These are phyloP conservation scores for Aporophyla nigra DNA, from an alignment of 2,888 invertebrate genomes.

Conservation along the genomic window DNA sequence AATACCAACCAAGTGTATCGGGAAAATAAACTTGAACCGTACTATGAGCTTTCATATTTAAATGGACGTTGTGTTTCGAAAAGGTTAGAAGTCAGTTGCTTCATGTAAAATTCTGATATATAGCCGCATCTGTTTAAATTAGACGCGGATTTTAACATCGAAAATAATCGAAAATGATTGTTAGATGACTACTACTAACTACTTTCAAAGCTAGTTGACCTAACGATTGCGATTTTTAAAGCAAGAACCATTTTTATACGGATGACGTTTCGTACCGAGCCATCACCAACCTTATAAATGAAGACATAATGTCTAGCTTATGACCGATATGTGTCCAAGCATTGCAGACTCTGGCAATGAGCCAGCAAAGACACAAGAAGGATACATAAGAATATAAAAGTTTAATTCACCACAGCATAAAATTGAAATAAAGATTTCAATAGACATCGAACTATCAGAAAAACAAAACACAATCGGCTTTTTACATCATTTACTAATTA, in stretches of 20 bases:
- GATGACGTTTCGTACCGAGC: not conserved
- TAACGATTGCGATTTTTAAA: not conserved
- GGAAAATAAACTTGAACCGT: not conserved
- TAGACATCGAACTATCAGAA: not conserved
- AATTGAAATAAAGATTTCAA: not conserved
- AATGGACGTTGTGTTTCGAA: constrained; percentile 13
- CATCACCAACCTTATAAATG: constrained; percentile 15
- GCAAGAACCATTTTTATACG: not conserved
- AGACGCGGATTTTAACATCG: not conserved
- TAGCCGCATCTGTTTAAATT: constrained; percentile 6
- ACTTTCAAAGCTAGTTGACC: not conserved
- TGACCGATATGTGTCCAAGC: constrained; percentile 21
- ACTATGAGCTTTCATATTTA: not conserved
- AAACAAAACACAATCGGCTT: constrained; percentile 3
- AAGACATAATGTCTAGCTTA: constrained; percentile 43
- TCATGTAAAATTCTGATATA: constrained; percentile 1
- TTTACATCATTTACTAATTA: constrained; percentile 27
- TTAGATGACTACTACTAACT: no score
- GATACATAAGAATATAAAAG: constrained; percentile 14
- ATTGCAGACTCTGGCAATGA: constrained; percentile 20
- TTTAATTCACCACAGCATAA: constrained; percentile 11
- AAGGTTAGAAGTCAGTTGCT: not conserved
- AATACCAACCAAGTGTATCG: not conserved
- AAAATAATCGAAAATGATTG: not conserved
- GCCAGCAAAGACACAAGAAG: constrained; percentile 22